Percentiles rank a stretch among this genome's conserved stretches.
These are phyloP conservation scores for Pholis gunnellus DNA, from an alignment of 2,113 vertebrate genomes.

Conservation along the genomic window DNA sequence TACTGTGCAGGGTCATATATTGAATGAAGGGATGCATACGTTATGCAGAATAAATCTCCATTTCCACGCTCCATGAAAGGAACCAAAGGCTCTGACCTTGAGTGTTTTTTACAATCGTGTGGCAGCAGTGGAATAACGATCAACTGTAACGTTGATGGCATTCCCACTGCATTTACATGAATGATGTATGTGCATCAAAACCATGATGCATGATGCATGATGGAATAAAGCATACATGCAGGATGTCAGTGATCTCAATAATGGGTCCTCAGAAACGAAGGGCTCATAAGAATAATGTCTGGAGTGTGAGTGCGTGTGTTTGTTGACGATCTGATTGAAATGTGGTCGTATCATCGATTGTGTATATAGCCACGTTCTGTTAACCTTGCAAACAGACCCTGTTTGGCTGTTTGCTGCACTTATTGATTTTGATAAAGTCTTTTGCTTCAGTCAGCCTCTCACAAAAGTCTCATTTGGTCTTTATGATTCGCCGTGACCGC, in stretches of 20 bases:
- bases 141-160: constrained; percentile 33
- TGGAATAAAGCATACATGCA: constrained; percentile 14
- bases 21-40: constrained; percentile 37
- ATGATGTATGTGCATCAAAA: constrained; percentile 43
- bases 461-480: constrained; percentile 69
- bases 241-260: constrained; percentile 35
- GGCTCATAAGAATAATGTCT: background rate
- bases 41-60: constrained; percentile 55
- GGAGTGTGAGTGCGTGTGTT: background rate
- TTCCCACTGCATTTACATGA: constrained; percentile 8
- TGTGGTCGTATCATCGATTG: constrained; percentile 40
- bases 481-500: constrained; percentile 56
- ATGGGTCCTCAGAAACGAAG: constrained; percentile 9
- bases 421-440: constrained; percentile 70
- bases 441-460: constrained; percentile 55
- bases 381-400: constrained; percentile 48
- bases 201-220: background rate
- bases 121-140: constrained; percentile 6
- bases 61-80: constrained; percentile 30
- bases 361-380: constrained; percentile 1
- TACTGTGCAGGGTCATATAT: constrained; percentile 10
- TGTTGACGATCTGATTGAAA: constrained; percentile 37
- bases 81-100: constrained; percentile 59
- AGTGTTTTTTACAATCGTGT: constrained; percentile 43
- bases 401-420: constrained; percentile 42